Evolutionary conservation across 2,888 invertebrate species (phyloP), one percentile per base, ranked within the genome.

Genomic region (Drosophila meridiana): DNA sequence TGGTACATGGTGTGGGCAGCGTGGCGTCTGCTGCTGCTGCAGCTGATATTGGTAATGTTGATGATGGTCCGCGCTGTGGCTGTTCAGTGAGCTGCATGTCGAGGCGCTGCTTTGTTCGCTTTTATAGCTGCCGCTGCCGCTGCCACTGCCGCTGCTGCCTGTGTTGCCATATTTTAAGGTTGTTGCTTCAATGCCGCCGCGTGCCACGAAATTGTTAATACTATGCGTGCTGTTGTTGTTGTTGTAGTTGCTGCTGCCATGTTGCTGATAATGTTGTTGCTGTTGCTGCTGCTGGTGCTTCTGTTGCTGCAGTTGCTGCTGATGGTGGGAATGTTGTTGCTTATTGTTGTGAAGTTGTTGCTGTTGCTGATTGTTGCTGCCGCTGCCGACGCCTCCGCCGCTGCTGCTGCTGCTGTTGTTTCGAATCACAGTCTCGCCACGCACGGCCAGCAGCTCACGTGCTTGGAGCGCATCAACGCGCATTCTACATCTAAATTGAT

Each of bases 1-100:
- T 93, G 94, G 94, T 93, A 95, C 95, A 93, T 95, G 95, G 90
- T 95, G 95, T 88, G 95, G 95, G 91, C 95, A 94, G 60, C 92
- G 91, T 56, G 92, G 90, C 74, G 92, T 91, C 68, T 86, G 91
- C 74, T 91, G 92, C 60, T 88, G 91, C 73, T 92, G 92, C 72
- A 90, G 82, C 75, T 90, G 87, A 61, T 91, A 90, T 77, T 92
- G 92, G 81, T 92, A 92, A 83, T 92, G 92, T 79, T 92, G 92
- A 69, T 92, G 92, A 68, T 92, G 92, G 67, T 92, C 92, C 45
- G 91, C 87, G 73, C 90, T 92, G 80, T 90, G 92, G 73, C 91
- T 92, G 66, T 83, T 90, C 50, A 88, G 59, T 3, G 90, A 90
- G 64, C 90, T 73, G 52, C 85, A 88, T 26, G 87, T 69, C 6